Conservation (phyloP, 2,888 invertebrate species). For the Polyommatus icarus region DNA sequence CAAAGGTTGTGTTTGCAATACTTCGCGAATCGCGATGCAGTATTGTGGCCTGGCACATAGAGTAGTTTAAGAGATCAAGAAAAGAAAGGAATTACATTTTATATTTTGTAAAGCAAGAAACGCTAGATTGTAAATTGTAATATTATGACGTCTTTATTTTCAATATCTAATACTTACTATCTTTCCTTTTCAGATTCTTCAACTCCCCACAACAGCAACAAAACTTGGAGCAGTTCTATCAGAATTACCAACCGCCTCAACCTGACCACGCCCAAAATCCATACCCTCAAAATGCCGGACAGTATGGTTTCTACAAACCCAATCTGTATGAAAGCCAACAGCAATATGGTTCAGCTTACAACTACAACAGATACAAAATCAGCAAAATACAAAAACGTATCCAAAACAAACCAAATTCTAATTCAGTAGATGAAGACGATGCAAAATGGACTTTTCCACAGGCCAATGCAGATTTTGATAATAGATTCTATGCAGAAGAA, state of each 20-base stretch:
- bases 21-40: too few species aligned
- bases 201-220: slow-evolving; percentile 70
- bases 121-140: too few species aligned
- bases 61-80: too few species aligned
- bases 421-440: slow-evolving; percentile 41
- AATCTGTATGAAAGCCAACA: slow-evolving; percentile 37
- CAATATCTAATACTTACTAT: too few species aligned
- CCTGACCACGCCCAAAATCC: slow-evolving; percentile 44
- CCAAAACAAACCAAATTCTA: slow-evolving; percentile 54
- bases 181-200: slow-evolving; percentile 78
- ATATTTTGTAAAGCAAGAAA: too few species aligned
- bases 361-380: slow-evolving; percentile 47
- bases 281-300: not conserved
- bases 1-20: too few species aligned
- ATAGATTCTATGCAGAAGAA: slow-evolving; percentile 33
- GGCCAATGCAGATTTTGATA: slow-evolving; percentile 25
- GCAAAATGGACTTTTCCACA: slow-evolving; percentile 61
- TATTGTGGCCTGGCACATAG: too few species aligned
- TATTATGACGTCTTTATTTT: too few species aligned
- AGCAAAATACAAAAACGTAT: slow-evolving; percentile 58
- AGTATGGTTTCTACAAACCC: slow-evolving; percentile 37
- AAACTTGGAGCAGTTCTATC: slow-evolving; percentile 65
- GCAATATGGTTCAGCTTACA: slow-evolving; percentile 50
- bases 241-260: slow-evolving; percentile 50
- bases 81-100: too few species aligned